Percentiles rank a stretch among this genome's conserved stretches.
phyloP scores from a whole-genome alignment of 1,140 invertebrate species.

The Frieseomelitta varia region DNA sequence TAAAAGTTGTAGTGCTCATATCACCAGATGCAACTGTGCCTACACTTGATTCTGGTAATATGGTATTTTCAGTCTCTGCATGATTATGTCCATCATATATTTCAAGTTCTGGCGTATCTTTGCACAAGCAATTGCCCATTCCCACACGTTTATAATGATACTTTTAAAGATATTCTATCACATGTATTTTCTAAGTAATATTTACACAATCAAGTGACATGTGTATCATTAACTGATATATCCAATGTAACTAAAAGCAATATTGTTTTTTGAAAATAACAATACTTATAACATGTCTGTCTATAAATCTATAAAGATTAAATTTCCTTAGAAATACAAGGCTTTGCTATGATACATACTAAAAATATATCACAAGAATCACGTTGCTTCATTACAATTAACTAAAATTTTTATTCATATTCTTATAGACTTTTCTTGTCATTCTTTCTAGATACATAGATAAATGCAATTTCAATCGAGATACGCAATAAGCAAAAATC shows the following conservation, averaged over 20 bases:
- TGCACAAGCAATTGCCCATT: conserved; percentile 87
- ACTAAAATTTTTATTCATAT: conserved; percentile 35
- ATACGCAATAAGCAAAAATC: conserved; percentile 34
- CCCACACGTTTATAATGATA: conserved; percentile 68
- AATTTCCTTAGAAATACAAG: neutral
- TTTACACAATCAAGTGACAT: conserved; percentile 52
- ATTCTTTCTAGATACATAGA: conserved; percentile 15
- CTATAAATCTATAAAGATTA: neutral
- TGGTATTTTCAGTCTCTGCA: conserved; percentile 73
- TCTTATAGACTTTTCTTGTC: conserved; percentile 22
- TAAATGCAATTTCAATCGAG: conserved; percentile 44
- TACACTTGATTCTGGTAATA: conserved; percentile 70
- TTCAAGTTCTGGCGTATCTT: conserved; percentile 81
- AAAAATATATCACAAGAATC: conserved; percentile 49
- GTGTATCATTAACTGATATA: conserved; percentile 35
- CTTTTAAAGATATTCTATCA: conserved; percentile 29
- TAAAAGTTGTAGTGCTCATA: conserved; percentile 62
- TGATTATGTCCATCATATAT: conserved; percentile 74
- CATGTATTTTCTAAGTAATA: conserved; percentile 49
- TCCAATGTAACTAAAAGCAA: conserved; percentile 49
- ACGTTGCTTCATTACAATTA: conserved; percentile 44
- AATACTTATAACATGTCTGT: neutral
- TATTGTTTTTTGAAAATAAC: neutral
- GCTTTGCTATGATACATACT: conserved; percentile 26
- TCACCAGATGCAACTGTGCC: conserved; percentile 67